Base-by-base conservation (phyloP, 2,113 vertebrate species). In the Spilogale gracilis region DNA sequence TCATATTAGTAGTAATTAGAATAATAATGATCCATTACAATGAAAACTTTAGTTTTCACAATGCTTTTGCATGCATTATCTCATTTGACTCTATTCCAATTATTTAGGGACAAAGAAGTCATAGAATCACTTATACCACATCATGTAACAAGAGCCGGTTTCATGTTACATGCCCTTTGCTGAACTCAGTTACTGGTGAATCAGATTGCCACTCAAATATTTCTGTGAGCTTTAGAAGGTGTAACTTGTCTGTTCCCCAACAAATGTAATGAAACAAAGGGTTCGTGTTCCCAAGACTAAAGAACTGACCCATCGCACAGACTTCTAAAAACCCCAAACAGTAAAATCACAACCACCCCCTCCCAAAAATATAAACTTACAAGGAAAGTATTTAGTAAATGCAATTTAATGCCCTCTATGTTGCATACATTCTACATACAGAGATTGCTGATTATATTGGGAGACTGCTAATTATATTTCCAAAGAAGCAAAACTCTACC, bases 1-100 rank as follows among this genome's bases (percentile, higher is more conserved):
- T 96, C 91, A 95, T 97, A 98, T 97, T 93, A 97, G 91, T 87
- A 76, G 96, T 95, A 98, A 97, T 98, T 98, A 97, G 95, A 98
- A 98, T 97, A 97, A 98, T 97, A 97, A 97, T 94, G 76, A 98
- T 96, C 76, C 92, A 96, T 97, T 96, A 96, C 92, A 98, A 97
- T 96, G 94, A 96, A 97, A 98, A 98, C 83, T 95, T 96, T 73
- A 91, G 93, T 97, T 97, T 95, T 96, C 60, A 92, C 96, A 97
- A 97, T 96, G 96, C 96, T 97, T 94, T 97, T 8, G 52, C 81
- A 85, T 96, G 90, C 65, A 96, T 96, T 95, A 97, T 97, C 91
- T 97, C 94, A 91, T 96, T 90, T 97, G 96, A 97, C 82, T 96
- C 73, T 85, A 91, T 60, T 96, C 94, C 84, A 98, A 97, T 96